A percentile compares a stretch with the other conserved stretches of the same genome.
phyloP scores from a whole-genome alignment of 2,113 vertebrate genomes.

The Coturnix japonica region DNA sequence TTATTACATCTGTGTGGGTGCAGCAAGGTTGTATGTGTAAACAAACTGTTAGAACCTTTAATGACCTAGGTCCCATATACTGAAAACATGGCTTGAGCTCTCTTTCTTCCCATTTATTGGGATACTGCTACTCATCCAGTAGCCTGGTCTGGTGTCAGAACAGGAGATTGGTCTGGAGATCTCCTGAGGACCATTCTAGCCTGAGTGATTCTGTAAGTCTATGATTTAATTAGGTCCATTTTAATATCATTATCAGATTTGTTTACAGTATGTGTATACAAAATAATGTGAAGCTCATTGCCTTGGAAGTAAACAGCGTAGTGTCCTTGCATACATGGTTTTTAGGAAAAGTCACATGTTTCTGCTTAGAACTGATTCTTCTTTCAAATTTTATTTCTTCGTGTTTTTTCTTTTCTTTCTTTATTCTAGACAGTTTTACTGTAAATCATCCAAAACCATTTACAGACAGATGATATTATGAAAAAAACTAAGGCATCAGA shows the following conservation, averaged over 20 bases:
- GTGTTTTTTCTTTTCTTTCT: neutral
- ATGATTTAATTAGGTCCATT: neutral
- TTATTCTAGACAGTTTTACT: neutral
- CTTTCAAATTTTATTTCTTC: neutral
- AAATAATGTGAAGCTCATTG: neutral
- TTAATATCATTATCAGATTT: neutral
- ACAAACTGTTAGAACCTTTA: neutral
- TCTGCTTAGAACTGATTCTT: neutral
- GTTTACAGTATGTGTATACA: neutral
- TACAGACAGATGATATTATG: neutral
- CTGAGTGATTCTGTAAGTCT: neutral
- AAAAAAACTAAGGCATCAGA: neutral
- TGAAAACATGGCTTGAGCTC: neutral
- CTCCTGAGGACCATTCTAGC: neutral
- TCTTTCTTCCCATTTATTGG: neutral
- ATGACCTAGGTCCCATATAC: neutral
- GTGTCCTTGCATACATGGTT: accelerated
- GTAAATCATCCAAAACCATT: neutral
- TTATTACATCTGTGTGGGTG: neutral
- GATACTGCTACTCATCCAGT: neutral
- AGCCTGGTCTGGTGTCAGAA: neutral
- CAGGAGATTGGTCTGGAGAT: neutral
- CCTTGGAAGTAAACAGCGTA: neutral
- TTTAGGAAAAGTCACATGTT: neutral
- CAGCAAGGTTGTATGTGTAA: neutral